These are phyloP conservation scores for Acrocephalus kingi DNA, from an alignment of 2,113 vertebrate genomes.

Conservation along the genomic window DNA sequence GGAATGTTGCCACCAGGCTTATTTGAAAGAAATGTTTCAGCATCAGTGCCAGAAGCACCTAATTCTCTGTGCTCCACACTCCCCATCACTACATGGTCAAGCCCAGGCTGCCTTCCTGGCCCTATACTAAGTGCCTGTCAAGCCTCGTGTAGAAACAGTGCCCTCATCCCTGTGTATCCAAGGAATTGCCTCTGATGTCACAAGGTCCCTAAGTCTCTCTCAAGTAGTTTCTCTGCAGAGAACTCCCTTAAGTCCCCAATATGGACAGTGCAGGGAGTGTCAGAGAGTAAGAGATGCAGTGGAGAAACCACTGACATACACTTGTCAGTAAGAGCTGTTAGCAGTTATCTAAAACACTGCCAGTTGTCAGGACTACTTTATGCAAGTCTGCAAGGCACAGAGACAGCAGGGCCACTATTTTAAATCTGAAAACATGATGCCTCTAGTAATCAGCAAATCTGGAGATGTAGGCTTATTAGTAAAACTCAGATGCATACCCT, in stretches of 20 bases:
- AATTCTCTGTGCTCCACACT: background rate
- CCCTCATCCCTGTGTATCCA: background rate
- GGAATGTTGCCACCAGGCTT: background rate
- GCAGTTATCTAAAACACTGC: background rate
- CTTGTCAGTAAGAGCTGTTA: background rate
- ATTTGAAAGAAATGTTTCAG: background rate
- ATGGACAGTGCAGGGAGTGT: background rate
- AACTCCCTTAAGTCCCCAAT: background rate
- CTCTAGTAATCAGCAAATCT: background rate
- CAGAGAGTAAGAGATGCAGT: background rate
- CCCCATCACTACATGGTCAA: background rate
- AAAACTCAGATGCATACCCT: background rate
- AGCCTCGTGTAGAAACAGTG: background rate
- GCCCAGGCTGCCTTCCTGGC: background rate
- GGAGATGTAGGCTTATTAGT: background rate
- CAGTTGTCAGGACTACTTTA: background rate
- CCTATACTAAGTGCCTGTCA: background rate
- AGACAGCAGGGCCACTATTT: background rate
- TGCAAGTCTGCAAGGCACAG: background rate
- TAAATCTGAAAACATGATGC: background rate
- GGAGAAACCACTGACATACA: background rate
- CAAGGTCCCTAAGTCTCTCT: background rate
- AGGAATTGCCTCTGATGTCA: background rate
- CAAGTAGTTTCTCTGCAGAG: background rate
- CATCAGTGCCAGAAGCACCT: background rate